Percentiles rank a stretch among this genome's conserved stretches.
Evolutionary conservation across 2,113 vertebrate species (phyloP).

Genomic region (Geococcyx californianus): DNA sequence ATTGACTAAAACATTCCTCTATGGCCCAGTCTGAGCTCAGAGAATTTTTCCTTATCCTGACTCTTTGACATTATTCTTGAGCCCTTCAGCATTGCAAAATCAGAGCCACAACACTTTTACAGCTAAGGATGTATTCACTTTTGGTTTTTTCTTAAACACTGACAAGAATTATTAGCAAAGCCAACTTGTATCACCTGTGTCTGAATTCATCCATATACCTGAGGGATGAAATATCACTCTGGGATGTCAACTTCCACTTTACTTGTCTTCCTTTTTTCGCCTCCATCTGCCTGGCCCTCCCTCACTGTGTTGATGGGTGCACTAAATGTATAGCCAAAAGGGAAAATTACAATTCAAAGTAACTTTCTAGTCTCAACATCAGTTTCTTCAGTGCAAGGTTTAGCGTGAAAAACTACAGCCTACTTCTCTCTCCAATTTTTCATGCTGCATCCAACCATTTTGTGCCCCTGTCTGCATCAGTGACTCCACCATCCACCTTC

Average conservation of each 20-base stretch:
- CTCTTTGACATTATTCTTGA: background rate
- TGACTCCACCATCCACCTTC: background rate
- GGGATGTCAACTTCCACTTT: background rate
- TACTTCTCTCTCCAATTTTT: background rate
- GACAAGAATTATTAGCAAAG: background rate
- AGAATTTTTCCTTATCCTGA: background rate
- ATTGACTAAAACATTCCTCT: background rate
- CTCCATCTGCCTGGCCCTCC: background rate
- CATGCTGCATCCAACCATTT: background rate
- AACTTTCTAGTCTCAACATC: background rate
- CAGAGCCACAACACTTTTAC: background rate
- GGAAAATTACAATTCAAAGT: background rate
- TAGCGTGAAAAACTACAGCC: background rate
- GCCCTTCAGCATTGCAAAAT: background rate
- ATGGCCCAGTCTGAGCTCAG: background rate
- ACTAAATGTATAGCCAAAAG: background rate
- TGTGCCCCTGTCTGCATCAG: background rate
- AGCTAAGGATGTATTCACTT: background rate
- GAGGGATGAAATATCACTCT: background rate
- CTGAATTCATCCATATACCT: background rate
- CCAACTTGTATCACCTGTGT: background rate
- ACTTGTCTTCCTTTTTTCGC: background rate
- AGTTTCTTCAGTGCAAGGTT: background rate
- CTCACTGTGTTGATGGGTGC: background rate
- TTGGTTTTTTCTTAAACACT: background rate